Conservation (phyloP, 2,113 vertebrate genomes). For the Xenopus laevis region DNA sequence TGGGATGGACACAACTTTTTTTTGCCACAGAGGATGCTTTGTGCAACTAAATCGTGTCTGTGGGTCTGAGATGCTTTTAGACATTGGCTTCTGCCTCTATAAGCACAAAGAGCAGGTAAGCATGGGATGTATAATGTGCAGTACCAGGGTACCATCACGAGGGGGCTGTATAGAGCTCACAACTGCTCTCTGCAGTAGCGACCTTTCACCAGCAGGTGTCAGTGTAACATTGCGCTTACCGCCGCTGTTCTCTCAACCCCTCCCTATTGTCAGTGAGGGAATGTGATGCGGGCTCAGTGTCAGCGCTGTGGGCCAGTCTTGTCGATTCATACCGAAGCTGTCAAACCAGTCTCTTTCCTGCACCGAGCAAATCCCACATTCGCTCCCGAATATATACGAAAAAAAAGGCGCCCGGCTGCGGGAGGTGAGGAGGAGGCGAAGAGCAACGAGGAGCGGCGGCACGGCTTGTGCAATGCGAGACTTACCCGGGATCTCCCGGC, state of each 20-base stretch:
- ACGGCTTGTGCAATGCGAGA: slow-evolving; percentile 7
- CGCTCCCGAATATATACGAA: neutral
- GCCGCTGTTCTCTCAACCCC: slow-evolving; percentile 13
- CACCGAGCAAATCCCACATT: slow-evolving; percentile 19
- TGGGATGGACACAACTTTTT: too few species aligned
- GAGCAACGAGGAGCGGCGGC: neutral
- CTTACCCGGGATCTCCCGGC: neutral
- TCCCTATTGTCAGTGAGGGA: slow-evolving; percentile 40
- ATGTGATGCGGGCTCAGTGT: slow-evolving; percentile 42
- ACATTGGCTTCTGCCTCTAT: too few species aligned
- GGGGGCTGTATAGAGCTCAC: neutral
- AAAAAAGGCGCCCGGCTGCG: neutral
- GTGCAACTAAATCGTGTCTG: too few species aligned
- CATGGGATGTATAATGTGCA: neutral
- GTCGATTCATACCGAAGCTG: slow-evolving; percentile 43
- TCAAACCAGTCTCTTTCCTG: slow-evolving; percentile 32
- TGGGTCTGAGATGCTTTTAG: too few species aligned
- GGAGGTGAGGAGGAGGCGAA: neutral
- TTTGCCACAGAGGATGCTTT: too few species aligned
- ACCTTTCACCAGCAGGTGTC: neutral
- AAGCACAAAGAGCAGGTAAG: too few species aligned
- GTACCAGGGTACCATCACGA: neutral
- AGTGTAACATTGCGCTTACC: neutral
- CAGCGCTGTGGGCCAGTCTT: slow-evolving; percentile 42
- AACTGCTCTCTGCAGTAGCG: neutral